Percentiles rank a stretch among this genome's conserved stretches.
Evolutionary conservation across 2,113 vertebrate species (phyloP).

Genomic region (Austrofundulus limnaeus): DNA sequence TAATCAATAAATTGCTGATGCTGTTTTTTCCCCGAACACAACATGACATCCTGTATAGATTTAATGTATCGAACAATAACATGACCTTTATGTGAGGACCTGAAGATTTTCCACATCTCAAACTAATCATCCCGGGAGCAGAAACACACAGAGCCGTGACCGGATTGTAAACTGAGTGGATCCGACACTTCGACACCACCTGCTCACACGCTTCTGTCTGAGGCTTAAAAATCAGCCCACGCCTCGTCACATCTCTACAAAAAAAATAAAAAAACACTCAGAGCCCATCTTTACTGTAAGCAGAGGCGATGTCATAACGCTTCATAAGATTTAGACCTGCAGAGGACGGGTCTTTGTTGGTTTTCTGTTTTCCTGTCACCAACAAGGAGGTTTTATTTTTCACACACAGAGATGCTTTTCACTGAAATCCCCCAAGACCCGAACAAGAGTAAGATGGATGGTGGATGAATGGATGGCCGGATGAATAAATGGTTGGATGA

Average conservation of each 20-base stretch:
- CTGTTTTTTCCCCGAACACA: too few species aligned
- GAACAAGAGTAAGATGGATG: too few species aligned
- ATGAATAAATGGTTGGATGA: too few species aligned
- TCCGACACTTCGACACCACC: slow-evolving; percentile 16
- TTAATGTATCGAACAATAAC: background rate
- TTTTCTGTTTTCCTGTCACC: too few species aligned
- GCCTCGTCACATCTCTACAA: slow-evolving; percentile 24
- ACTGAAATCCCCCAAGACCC: too few species aligned
- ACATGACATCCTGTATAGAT: background rate
- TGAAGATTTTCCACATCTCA: background rate
- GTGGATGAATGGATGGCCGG: too few species aligned
- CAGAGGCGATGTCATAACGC: slow-evolving; percentile 6
- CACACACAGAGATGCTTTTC: background rate
- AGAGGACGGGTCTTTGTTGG: background rate
- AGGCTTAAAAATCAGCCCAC: slow-evolving; percentile 25
- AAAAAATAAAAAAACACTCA: slow-evolving; percentile 20
- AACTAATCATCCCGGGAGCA: background rate
- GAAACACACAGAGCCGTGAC: background rate
- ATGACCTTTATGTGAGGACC: background rate
- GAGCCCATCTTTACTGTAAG: slow-evolving; percentile 6
- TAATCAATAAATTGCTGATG: too few species aligned
- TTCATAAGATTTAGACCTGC: slow-evolving; percentile 1
- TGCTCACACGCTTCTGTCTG: background rate
- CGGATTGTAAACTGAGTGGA: slow-evolving; percentile 15
- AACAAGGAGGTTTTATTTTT: background rate